These are phyloP conservation scores for Meloidogyne hapla DNA, from an alignment of 1,140 invertebrate species.

Conservation along the genomic window DNA sequence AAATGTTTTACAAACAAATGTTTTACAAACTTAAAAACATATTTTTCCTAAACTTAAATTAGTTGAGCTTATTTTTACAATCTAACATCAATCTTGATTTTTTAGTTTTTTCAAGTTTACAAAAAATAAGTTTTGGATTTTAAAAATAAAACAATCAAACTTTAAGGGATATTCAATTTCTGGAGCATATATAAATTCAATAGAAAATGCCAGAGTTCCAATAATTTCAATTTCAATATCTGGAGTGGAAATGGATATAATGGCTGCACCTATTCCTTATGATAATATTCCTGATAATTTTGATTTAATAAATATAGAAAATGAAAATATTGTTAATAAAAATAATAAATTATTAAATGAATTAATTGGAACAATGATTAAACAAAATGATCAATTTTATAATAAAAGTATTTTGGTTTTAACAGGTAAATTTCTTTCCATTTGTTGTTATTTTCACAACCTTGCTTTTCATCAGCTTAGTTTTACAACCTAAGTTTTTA, in stretches of 20 bases:
- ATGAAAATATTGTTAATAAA: not conserved
- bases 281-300: not conserved
- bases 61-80: no score
- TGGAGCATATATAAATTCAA: not conserved
- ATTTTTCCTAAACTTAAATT: no score
- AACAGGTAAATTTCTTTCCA: not conserved
- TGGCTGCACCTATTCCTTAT: not conserved
- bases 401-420: constrained; percentile 4
- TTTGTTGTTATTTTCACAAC: no score
- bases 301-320: not conserved
- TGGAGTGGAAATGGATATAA: not conserved
- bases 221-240: constrained; percentile 6
- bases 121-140: no score
- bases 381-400: constrained; percentile 2
- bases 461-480: no score
- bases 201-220: not conserved
- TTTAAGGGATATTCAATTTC: not conserved
- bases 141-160: not conserved
- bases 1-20: no score
- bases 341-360: constrained; percentile 1
- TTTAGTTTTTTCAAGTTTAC: no score
- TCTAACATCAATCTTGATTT: no score
- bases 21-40: no score
- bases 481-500: no score
- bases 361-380: not conserved